Evolutionary conservation across 2,113 vertebrate species (phyloP).

Genomic region (Chrysochloris asiatica): DNA sequence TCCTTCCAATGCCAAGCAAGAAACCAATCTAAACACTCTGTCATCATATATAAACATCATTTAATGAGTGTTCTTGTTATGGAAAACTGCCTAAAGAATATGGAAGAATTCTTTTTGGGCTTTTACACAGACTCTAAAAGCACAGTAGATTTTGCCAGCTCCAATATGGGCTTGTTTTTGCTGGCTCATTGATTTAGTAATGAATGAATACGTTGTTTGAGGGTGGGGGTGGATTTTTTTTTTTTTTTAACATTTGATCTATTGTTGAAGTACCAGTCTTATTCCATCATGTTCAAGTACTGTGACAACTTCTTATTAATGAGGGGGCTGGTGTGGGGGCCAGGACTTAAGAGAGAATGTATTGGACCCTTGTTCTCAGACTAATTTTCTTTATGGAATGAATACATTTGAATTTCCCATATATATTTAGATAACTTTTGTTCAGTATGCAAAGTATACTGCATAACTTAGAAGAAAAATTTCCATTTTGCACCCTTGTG

Average conservation of each 20-base stretch:
- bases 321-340: not conserved
- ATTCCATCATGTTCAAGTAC: conserved; percentile 3
- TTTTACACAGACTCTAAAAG: conserved; percentile 27
- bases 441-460: conserved; percentile 63
- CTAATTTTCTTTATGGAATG: conserved; percentile 31
- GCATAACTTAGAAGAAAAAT: conserved; percentile 58
- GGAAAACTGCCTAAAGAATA: conserved; percentile 27
- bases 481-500: conserved; percentile 54
- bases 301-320: not conserved
- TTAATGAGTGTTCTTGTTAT: not conserved
- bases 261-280: conserved; percentile 34
- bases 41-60: not conserved
- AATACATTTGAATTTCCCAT: conserved; percentile 43
- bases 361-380: conserved; percentile 13
- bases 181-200: conserved; percentile 44
- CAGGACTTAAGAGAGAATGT: not conserved
- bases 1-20: conserved; percentile 40
- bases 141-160: not conserved
- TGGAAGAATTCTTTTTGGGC: conserved; percentile 28
- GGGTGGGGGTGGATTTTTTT: not conserved
- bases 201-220: conserved; percentile 30
- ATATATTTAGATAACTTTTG: conserved; percentile 54
- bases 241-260: conserved; percentile 42
- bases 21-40: conserved; percentile 41
- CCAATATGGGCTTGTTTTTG: conserved; percentile 44